A percentile compares a stretch with the other conserved stretches of the same genome.
Conservation (phyloP, 2,888 invertebrate genomes). For the Leptopterna dolabrata region DNA sequence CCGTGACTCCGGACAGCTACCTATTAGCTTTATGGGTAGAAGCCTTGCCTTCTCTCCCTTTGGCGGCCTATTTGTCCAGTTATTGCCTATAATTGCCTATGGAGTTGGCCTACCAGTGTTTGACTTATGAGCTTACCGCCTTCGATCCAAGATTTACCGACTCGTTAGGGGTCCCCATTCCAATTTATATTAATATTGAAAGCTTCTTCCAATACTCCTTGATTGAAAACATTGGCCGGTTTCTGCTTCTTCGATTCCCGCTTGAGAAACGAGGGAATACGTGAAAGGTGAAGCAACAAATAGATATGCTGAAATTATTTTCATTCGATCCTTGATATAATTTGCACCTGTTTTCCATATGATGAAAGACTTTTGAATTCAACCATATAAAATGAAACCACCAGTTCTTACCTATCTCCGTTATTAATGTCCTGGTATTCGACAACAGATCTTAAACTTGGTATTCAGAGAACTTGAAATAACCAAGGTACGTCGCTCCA, state of each 20-base stretch:
- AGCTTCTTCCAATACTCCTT: constrained; percentile 46
- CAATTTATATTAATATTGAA: constrained; percentile 55
- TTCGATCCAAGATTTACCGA: constrained; percentile 47
- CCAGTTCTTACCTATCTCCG: no score
- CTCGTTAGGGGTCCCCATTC: constrained; percentile 38
- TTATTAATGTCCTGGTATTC: no score
- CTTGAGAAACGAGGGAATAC: not conserved
- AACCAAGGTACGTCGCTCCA: no score
- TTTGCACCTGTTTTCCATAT: no score
- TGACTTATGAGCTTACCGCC: constrained; percentile 52
- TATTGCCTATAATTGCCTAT: constrained; percentile 54
- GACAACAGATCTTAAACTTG: no score
- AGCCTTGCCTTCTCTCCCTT: constrained; percentile 11
- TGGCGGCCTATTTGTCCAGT: constrained; percentile 55
- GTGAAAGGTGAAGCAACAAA: not conserved
- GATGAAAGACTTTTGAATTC: no score
- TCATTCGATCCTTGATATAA: not conserved
- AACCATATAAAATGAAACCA: no score
- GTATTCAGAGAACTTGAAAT: no score
- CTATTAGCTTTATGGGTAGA: constrained; percentile 50
- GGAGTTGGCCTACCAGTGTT: constrained; percentile 50
- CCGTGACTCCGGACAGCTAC: constrained; percentile 44
- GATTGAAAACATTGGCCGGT: constrained; percentile 44
- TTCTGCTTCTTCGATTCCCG: not conserved
- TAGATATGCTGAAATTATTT: not conserved